Evolutionary conservation across 2,888 invertebrate species (phyloP).

Genomic region (Mythimna lalbum): DNA sequence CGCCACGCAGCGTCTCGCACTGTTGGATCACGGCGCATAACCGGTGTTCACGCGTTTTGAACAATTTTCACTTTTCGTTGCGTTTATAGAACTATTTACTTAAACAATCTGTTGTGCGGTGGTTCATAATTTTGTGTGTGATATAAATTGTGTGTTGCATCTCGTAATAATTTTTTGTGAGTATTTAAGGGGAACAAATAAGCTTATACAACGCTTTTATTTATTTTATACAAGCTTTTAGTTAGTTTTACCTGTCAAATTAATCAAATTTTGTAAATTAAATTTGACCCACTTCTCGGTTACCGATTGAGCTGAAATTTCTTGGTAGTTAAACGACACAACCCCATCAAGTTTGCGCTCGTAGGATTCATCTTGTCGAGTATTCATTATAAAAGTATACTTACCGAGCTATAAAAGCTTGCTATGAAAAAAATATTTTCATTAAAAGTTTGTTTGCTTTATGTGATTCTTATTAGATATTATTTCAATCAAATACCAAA

Average conservation of each 20-base stretch:
- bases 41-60: constrained; percentile 62
- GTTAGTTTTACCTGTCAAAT: too few relatives aligned
- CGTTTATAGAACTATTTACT: constrained; percentile 49
- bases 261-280: too few relatives aligned
- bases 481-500: not conserved
- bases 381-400: too few relatives aligned
- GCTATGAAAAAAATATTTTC: too few relatives aligned
- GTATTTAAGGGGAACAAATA: constrained; percentile 24
- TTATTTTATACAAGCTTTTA: too few relatives aligned
- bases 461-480: not conserved
- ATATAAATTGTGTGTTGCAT: constrained; percentile 27
- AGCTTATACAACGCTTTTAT: not conserved
- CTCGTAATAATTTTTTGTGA: constrained; percentile 30
- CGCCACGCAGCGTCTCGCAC: constrained; percentile 68
- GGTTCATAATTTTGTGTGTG: constrained; percentile 39
- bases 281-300: too few relatives aligned
- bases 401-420: too few relatives aligned
- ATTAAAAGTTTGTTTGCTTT: too few relatives aligned
- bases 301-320: too few relatives aligned
- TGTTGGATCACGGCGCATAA: constrained; percentile 55
- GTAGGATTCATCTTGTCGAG: too few relatives aligned
- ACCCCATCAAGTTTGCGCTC: too few relatives aligned
- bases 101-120: constrained; percentile 39
- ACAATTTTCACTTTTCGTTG: constrained; percentile 71
- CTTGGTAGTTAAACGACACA: too few relatives aligned